Percentiles rank a stretch among this genome's conserved stretches.
Evolutionary conservation across 2,113 vertebrate genomes (phyloP).

Genomic region (Apus apus): DNA sequence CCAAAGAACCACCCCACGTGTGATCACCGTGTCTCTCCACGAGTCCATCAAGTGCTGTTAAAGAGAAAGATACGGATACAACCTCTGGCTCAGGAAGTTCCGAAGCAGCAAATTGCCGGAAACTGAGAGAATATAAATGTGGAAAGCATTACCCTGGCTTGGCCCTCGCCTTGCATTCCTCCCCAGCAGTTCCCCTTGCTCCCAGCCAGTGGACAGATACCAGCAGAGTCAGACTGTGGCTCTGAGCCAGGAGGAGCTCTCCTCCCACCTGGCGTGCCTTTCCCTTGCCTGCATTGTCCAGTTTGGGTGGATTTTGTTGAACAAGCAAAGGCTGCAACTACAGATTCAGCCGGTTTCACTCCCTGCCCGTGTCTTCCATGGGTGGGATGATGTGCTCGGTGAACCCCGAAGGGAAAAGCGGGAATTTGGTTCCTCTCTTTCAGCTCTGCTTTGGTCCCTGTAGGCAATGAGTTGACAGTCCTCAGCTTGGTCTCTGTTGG

Average conservation of each 20-base stretch:
- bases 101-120: slow-evolving; percentile 47
- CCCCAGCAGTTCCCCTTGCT: background rate
- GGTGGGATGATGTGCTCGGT: background rate
- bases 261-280: rapidly evolving
- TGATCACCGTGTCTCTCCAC: background rate
- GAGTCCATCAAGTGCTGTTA: background rate
- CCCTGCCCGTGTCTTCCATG: background rate
- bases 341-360: background rate
- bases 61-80: background rate
- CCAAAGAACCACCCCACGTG: background rate
- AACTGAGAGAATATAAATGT: slow-evolving; percentile 4
- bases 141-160: slow-evolving; percentile 49
- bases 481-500: background rate
- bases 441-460: background rate
- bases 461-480: background rate
- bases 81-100: slow-evolving; percentile 52
- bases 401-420: background rate
- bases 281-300: rapidly evolving
- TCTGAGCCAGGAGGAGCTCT: slow-evolving; percentile 10
- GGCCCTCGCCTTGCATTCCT: slow-evolving; percentile 15
- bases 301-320: background rate
- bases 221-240: background rate
- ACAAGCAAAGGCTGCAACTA: background rate
- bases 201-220: background rate
- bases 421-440: background rate